These are phyloP conservation scores for Silurus aristotelis DNA, from an alignment of 2,797 vertebrate genomes.

Conservation along the genomic window DNA sequence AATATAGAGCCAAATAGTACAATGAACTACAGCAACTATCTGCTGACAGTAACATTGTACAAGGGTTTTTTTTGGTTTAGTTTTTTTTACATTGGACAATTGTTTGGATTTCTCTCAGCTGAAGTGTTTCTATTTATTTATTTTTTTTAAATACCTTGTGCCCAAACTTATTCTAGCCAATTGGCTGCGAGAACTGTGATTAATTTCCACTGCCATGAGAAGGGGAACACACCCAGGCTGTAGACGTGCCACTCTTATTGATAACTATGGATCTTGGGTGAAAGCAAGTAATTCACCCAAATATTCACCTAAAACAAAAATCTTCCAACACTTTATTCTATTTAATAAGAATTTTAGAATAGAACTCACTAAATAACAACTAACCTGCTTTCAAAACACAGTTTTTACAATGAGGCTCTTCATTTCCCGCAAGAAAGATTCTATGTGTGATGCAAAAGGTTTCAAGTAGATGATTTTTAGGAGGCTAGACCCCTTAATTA, in stretches of 20 bases:
- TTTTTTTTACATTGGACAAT: too few relatives aligned
- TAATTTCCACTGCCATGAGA: not conserved
- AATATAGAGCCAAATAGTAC: not conserved
- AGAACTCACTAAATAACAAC: not conserved
- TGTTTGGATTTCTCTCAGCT: constrained; percentile 32
- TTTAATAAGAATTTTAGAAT: not conserved
- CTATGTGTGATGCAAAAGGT: not conserved
- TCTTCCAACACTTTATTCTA: not conserved
- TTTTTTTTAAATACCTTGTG: not conserved
- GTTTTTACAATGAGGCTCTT: not conserved
- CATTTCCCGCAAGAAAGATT: too few relatives aligned
- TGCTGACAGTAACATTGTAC: not conserved
- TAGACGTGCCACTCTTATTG: not conserved
- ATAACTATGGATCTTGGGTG: not conserved
- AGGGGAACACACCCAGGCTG: constrained; percentile 1
- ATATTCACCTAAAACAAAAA: not conserved
- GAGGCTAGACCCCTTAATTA: not conserved
- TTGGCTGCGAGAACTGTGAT: constrained; percentile 2
- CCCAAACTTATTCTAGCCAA: constrained; percentile 6
- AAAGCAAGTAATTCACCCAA: not conserved
- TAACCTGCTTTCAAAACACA: too few relatives aligned
- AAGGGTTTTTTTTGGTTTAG: not conserved
- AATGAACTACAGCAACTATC: not conserved
- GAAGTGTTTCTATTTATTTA: constrained; percentile 50
- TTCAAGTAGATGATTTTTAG: not conserved